These are phyloP conservation scores for Hoplodrina ambigua DNA, from an alignment of 2,888 invertebrate genomes.

Conservation along the genomic window DNA sequence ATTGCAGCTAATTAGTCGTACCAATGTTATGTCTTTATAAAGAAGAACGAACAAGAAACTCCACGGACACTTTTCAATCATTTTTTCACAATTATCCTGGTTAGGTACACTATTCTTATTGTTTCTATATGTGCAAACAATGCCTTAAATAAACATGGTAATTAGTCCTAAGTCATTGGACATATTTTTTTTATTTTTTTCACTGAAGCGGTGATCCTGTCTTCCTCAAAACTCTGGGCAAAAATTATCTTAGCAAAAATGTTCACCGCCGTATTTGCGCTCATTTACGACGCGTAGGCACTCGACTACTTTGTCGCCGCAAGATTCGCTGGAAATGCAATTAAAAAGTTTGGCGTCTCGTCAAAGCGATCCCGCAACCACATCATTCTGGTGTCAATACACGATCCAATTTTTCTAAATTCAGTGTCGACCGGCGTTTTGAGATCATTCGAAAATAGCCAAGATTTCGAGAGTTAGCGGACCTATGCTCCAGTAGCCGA, in stretches of 20 bases:
- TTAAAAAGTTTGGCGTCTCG: slow-evolving; percentile 64
- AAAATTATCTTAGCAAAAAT: slow-evolving; percentile 37
- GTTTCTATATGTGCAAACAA: not conserved
- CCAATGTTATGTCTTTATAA: too few relatives aligned
- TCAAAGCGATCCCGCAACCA: slow-evolving; percentile 55
- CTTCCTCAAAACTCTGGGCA: not conserved
- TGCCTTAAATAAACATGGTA: not conserved
- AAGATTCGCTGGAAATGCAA: slow-evolving; percentile 60
- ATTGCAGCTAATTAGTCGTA: too few relatives aligned
- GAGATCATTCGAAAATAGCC: slow-evolving; percentile 70
- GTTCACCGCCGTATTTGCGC: slow-evolving; percentile 20
- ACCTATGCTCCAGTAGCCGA: slow-evolving; percentile 69
- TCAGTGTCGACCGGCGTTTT: slow-evolving; percentile 67
- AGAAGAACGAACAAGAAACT: too few relatives aligned
- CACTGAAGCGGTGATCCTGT: not conserved
- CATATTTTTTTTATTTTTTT: too few relatives aligned
- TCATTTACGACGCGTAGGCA: slow-evolving; percentile 48
- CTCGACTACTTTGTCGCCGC: slow-evolving; percentile 45
- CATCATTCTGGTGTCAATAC: slow-evolving; percentile 60
- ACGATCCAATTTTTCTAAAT: slow-evolving; percentile 65
- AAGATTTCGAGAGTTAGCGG: slow-evolving; percentile 64
- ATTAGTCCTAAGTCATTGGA: not conserved
- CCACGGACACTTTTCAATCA: too few relatives aligned
- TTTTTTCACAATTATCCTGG: too few relatives aligned
- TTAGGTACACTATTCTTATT: too few relatives aligned